Conservation (phyloP, 2,113 vertebrate species). For the Xiphophorus hellerii region DNA sequence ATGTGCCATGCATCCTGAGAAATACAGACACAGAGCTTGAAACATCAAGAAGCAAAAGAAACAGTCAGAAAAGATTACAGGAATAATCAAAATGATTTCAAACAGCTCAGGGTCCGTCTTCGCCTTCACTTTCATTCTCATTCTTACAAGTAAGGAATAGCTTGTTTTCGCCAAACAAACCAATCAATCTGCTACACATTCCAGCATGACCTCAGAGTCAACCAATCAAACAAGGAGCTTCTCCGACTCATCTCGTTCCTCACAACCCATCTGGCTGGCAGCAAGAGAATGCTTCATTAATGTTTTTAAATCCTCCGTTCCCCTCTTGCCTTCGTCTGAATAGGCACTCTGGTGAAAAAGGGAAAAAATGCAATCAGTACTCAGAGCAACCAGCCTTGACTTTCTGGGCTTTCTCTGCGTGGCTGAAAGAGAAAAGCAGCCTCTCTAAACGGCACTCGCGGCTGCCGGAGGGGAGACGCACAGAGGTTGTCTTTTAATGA, state of each 20-base stretch:
- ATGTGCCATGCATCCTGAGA: no score
- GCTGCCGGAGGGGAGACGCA: conserved; percentile 50
- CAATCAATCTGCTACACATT: conserved; percentile 49
- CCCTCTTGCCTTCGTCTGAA: conserved; percentile 62
- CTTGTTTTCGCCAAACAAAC: conserved; percentile 55
- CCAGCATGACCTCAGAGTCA: conserved; percentile 59
- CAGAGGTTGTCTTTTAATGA: conserved; percentile 71
- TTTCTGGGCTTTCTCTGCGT: conserved; percentile 58
- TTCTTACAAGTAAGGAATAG: not conserved
- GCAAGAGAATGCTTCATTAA: conserved; percentile 65
- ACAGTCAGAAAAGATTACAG: not conserved
- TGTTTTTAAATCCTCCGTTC: conserved; percentile 70
- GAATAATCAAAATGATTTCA: not conserved
- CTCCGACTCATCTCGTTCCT: conserved; percentile 88
- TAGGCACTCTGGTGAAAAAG: conserved; percentile 64
- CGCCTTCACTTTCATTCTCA: conserved; percentile 6
- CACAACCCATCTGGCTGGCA: conserved; percentile 81
- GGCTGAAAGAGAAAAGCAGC: conserved; percentile 70
- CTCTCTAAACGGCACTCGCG: conserved; percentile 72
- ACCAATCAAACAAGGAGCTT: conserved; percentile 55
- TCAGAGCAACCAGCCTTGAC: conserved; percentile 72
- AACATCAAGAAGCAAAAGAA: not conserved
- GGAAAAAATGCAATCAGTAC: conserved; percentile 71
- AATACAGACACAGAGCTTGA: not conserved
- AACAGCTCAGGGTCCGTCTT: conserved; percentile 7